Evolutionary conservation across 1,140 invertebrate genomes (phyloP).

Genomic region (Uloborus diversus): DNA sequence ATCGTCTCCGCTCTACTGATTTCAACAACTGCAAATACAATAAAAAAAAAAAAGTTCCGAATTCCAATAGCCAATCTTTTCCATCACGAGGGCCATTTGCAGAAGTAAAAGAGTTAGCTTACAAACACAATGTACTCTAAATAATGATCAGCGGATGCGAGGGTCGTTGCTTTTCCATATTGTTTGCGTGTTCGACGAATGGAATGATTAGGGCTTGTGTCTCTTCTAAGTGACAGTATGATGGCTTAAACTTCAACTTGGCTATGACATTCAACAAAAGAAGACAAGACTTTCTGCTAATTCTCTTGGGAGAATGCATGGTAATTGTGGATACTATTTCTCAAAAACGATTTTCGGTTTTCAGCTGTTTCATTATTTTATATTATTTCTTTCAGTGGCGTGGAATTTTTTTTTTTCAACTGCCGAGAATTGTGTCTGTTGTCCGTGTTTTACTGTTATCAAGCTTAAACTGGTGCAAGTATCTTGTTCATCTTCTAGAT

Average conservation of each 20-base stretch:
- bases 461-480: too few species aligned
- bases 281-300: too few species aligned
- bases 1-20: conserved; percentile 1
- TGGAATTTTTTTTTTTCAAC: too few species aligned
- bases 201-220: conserved; percentile 25
- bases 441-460: too few species aligned
- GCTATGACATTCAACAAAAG: not conserved
- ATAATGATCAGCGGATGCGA: conserved; percentile 15
- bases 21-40: not conserved
- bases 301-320: too few species aligned
- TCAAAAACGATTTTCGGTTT: too few species aligned
- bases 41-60: not conserved
- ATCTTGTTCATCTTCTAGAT: too few species aligned
- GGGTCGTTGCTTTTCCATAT: conserved; percentile 40
- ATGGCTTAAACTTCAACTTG: not conserved
- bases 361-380: too few species aligned
- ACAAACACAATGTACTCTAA: conserved; percentile 27
- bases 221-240: too few species aligned
- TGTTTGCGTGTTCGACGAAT: conserved; percentile 30
- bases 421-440: too few species aligned
- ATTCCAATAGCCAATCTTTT: conserved; percentile 21
- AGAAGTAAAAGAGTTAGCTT: conserved; percentile 14
- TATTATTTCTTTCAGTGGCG: too few species aligned
- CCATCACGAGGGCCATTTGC: not conserved
- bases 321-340: too few species aligned